A percentile compares a stretch with the other conserved stretches of the same genome.
These are phyloP conservation scores for Miniopterus natalensis DNA, from an alignment of 2,113 vertebrate genomes.

Conservation along the genomic window DNA sequence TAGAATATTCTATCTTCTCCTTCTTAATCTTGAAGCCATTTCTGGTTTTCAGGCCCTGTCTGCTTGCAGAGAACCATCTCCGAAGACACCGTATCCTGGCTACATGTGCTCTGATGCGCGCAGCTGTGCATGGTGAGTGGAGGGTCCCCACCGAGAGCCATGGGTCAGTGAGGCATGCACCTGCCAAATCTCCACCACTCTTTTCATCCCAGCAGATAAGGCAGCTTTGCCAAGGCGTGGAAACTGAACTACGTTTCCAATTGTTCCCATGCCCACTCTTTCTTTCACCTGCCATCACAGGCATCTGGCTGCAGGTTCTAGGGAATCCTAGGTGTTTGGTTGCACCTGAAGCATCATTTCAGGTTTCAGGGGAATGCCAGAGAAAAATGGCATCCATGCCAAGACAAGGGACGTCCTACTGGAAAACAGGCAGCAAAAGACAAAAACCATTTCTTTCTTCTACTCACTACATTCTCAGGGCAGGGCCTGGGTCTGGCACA, in stretches of 20 bases:
- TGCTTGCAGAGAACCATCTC: background rate
- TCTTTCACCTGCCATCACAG: rapidly evolving
- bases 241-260: background rate
- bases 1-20: background rate
- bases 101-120: rapidly evolving
- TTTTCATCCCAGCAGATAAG: background rate
- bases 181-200: background rate
- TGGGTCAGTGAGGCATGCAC: rapidly evolving
- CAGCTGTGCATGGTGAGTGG: background rate
- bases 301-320: background rate
- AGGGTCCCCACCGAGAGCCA: background rate
- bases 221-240: rapidly evolving
- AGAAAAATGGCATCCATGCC: background rate
- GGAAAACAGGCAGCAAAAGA: background rate
- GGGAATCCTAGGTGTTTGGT: background rate
- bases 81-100: background rate
- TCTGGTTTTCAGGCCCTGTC: background rate
- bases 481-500: background rate
- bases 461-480: background rate
- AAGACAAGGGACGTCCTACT: background rate
- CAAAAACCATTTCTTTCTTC: background rate
- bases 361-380: background rate
- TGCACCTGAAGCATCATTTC: background rate
- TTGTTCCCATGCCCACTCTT: rapidly evolving
- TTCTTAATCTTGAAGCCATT: background rate